Base-by-base conservation (phyloP, 2,888 invertebrate genomes). In the Cerceris ruficornis region DNA sequence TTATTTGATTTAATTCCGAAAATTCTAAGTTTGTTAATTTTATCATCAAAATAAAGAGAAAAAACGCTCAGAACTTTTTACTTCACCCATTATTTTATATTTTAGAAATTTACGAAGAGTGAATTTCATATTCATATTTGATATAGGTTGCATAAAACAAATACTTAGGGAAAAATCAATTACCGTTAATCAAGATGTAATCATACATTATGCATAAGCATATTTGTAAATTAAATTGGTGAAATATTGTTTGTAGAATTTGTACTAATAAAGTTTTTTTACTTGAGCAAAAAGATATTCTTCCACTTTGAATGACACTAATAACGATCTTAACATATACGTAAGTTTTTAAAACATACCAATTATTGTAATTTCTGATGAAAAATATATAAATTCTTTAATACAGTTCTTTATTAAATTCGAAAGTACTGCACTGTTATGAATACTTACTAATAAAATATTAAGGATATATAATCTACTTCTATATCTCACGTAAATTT, bases 281-380 rank as follows among this genome's bases (percentile, higher is more conserved):
- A 28, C 7, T 55, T 55, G 55, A 55, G 55, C 55, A 55, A 55
- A 28, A 55, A 55, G 28, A 14, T 55, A 55, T 17, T 55, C 14
- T 9, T 8, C 6, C 5, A 55, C 6, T 15, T 13, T 28, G 7
- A 7, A 17, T 7, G 17, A 55, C 52, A 52, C 52, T 52, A 13
- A 43, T 43, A 7, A 43, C 43, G 43, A 43, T 9, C 43, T 43
- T 43, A 7, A 43, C 6, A 43, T 6, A 7, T 46, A 46, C 46
- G 1, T 28, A 46, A 11, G 5, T 46, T 46, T 6, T 46, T 8
- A 11, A 46, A 1, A 46, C 1, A 46, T 11, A 1, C 1, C 5
- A 46, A 6, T 50, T 50, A 2, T 50, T 50, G n/a, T 1, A 50
- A 50, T 50, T 50, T 50, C 0, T n/a, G n/a, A 50, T 50, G 11